Evolutionary conservation across 2,113 vertebrate genomes (phyloP).

Genomic region (Camelus bactrianus): DNA sequence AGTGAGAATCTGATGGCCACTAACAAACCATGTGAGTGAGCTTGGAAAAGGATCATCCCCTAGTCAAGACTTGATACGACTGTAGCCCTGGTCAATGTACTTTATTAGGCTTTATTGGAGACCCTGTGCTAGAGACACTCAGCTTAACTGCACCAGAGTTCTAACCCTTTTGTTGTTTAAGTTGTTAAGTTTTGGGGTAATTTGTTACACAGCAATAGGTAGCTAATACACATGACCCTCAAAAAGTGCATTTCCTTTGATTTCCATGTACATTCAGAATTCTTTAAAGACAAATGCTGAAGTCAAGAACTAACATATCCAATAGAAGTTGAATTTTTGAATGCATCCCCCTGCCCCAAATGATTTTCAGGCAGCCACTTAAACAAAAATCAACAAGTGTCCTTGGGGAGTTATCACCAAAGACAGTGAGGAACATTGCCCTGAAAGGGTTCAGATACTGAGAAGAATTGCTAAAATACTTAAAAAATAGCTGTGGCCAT

Average conservation of each 20-base stretch:
- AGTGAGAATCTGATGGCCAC: neutral
- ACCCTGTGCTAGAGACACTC: neutral
- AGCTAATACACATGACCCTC: neutral
- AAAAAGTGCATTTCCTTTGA: neutral
- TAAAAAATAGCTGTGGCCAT: neutral
- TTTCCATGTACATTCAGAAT: neutral
- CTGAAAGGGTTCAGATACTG: neutral
- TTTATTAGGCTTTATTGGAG: neutral
- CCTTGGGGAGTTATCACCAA: neutral
- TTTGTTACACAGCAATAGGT: slow-evolving; percentile 1
- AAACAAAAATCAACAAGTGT: slow-evolving; percentile 7
- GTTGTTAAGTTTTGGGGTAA: neutral
- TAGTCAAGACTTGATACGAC: neutral
- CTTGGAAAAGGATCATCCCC: neutral
- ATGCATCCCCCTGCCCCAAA: neutral
- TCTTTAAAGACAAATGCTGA: slow-evolving; percentile 40
- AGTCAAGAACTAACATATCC: neutral
- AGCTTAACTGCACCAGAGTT: neutral
- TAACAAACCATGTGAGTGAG: neutral
- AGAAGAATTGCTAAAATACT: neutral
- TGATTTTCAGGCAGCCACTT: neutral
- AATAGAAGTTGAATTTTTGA: neutral
- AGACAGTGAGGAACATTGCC: neutral
- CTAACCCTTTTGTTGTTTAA: neutral
- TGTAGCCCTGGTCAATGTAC: neutral